Conservation (phyloP, 2,113 vertebrate genomes). For the Phaethornis superciliosus region DNA sequence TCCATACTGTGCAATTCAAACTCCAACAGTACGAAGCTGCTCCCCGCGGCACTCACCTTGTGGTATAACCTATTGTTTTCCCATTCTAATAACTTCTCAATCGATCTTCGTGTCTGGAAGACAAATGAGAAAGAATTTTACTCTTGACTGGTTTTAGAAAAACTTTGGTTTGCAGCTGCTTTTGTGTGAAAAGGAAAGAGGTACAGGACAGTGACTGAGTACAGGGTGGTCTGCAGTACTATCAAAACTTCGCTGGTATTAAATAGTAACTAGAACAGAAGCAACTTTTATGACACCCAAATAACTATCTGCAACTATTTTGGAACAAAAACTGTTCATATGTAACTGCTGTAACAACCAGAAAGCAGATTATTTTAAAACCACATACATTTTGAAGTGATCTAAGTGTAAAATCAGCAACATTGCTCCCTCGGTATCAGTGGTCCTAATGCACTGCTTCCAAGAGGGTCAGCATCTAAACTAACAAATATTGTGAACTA, state of each 20-base stretch:
- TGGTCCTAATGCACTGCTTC: neutral
- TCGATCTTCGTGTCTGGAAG: slow-evolving; percentile 98
- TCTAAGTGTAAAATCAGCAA: neutral
- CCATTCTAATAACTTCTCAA: slow-evolving; percentile 97
- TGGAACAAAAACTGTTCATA: neutral
- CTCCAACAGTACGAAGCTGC: slow-evolving; percentile 84
- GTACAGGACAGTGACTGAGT: slow-evolving; percentile 81
- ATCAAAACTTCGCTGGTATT: slow-evolving; percentile 60
- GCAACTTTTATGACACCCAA: neutral
- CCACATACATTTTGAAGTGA: neutral
- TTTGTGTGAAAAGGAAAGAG: slow-evolving; percentile 83
- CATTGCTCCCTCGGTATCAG: neutral
- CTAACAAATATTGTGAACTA: neutral
- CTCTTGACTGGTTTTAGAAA: slow-evolving; percentile 83
- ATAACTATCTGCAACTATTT: neutral
- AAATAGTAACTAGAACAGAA: slow-evolving; percentile 45
- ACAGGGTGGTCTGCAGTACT: slow-evolving; percentile 79
- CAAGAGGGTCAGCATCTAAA: neutral
- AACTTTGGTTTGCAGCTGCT: slow-evolving; percentile 90
- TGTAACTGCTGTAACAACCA: too few relatives aligned
- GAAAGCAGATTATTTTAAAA: neutral
- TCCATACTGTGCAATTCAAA: slow-evolving; percentile 99
- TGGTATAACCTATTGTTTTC: slow-evolving; percentile 96
- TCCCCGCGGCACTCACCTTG: slow-evolving; percentile 94
- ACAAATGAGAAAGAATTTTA: slow-evolving; percentile 91